Percentiles rank a stretch among this genome's conserved stretches.
Conservation (phyloP, 2,888 invertebrate species). For the Rotaria socialis region DNA sequence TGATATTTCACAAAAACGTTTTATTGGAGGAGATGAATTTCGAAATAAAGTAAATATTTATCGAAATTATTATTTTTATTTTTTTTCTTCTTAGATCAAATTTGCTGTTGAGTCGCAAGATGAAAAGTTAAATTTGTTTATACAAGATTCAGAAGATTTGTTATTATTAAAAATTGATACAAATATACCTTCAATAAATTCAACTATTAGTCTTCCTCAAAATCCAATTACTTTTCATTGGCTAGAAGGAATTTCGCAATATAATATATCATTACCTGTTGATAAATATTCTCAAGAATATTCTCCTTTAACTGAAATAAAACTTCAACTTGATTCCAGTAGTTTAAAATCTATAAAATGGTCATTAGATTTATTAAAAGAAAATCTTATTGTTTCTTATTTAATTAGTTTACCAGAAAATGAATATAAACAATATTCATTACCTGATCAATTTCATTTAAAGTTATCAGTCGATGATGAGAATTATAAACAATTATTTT, state of each 20-base stretch:
- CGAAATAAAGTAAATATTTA: neutral
- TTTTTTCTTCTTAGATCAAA: neutral
- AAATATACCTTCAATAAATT: neutral
- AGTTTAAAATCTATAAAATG: neutral
- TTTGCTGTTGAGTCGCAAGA: neutral
- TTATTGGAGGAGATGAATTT: conserved; percentile 6
- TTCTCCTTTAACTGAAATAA: neutral
- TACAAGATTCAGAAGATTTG: neutral
- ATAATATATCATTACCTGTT: neutral
- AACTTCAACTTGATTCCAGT: neutral
- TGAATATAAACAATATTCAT: neutral
- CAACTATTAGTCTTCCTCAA: neutral
- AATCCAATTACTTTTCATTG: neutral
- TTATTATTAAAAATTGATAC: neutral
- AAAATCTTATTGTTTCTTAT: conserved; percentile 5
- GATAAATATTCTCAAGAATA: neutral
- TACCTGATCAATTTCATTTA: neutral
- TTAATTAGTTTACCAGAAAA: neutral
- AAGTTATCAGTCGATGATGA: neutral
- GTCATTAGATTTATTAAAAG: conserved; percentile 15
- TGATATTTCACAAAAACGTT: neutral
- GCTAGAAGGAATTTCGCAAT: neutral
- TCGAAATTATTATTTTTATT: neutral
- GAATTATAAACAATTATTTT: neutral
- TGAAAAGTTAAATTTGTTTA: neutral